Percentiles rank a stretch among this genome's conserved stretches.
Conservation (phyloP, 1,140 invertebrate species). For the Drosophila ananassae region DNA sequence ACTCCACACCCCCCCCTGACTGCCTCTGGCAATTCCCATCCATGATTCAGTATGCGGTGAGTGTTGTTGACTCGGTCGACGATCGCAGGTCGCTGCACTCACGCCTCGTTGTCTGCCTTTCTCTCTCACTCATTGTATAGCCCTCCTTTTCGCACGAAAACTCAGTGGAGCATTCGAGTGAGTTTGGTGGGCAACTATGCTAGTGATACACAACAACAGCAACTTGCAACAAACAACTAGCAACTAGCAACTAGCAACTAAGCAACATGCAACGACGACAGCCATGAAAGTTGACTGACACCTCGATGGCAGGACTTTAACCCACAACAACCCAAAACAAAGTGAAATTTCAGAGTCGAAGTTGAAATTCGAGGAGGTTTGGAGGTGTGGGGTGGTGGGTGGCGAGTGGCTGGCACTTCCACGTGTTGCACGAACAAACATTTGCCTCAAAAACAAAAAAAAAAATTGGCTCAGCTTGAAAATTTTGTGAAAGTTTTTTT, state of each 20-base stretch:
- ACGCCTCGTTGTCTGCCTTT: constrained; percentile 2
- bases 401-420: constrained; percentile 45
- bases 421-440: constrained; percentile 75
- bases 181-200: constrained; percentile 79
- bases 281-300: constrained; percentile 76
- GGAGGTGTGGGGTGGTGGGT: constrained; percentile 5
- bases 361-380: constrained; percentile 37
- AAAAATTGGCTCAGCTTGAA: constrained; percentile 41
- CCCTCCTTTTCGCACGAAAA: constrained; percentile 10
- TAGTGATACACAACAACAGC: constrained; percentile 67
- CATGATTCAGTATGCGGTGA: constrained; percentile 57
- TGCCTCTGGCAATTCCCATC: constrained; percentile 35
- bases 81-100: constrained; percentile 74
- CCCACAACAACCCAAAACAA: constrained; percentile 62
- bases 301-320: constrained; percentile 74
- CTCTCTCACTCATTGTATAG: not conserved
- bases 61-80: constrained; percentile 58
- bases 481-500: constrained; percentile 58
- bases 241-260: constrained; percentile 26
- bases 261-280: constrained; percentile 39
- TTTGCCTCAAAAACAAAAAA: constrained; percentile 26
- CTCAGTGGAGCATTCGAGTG: constrained; percentile 78
- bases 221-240: constrained; percentile 29
- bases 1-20: not conserved
- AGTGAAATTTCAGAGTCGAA: constrained; percentile 69